Evolutionary conservation across 2,888 invertebrate species (phyloP), one percentile per base, ranked within the genome.

Genomic region (Entomobrya multifasciata): DNA sequence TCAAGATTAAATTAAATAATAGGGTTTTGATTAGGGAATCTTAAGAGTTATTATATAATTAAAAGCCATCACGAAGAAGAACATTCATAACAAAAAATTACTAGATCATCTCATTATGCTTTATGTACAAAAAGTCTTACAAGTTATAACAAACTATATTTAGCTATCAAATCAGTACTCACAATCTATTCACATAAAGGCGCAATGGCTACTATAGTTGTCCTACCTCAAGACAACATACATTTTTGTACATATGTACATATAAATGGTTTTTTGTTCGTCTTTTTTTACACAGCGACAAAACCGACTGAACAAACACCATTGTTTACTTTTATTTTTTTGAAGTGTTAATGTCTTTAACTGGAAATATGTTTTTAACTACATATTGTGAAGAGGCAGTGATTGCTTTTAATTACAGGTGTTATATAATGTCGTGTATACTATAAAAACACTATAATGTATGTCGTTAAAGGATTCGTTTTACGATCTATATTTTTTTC

Each of bases 1-100:
- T 57, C 15, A 41, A 70, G 67, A 80, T 80, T 55, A 72, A 81
- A 72, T 72, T 81, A 70, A 80, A 80, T 70, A 47, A 81, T 81
- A 44, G 13, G 44, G 0, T 74, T 62, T 62, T 62, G 82, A 82
- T 82, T 82, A 76, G 30, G 13, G 82, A 62, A 82, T 82, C 25
- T 17, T 15, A 13, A 62, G 27, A n/a, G 62, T n/a, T 62, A 82
- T 62, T 62, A 49, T 81, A 57, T 72, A 81, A 81, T 82, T 82
- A 82, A 57, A 55, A 36, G 27, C 36, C 70, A 72, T 72, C 30
- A 70, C 36, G 5, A 49, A 25, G 49, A 52, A 74, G 49, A 52
- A 74, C 52, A 52, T 27, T 74, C 47, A 72, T 49, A 74, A 27
- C 1, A 22, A 57, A 20, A 2, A 44, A 62, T 47, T 70, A 47